Base-by-base conservation (phyloP, 2,888 invertebrate genomes). In the Sphaerophoria rueppellii region DNA sequence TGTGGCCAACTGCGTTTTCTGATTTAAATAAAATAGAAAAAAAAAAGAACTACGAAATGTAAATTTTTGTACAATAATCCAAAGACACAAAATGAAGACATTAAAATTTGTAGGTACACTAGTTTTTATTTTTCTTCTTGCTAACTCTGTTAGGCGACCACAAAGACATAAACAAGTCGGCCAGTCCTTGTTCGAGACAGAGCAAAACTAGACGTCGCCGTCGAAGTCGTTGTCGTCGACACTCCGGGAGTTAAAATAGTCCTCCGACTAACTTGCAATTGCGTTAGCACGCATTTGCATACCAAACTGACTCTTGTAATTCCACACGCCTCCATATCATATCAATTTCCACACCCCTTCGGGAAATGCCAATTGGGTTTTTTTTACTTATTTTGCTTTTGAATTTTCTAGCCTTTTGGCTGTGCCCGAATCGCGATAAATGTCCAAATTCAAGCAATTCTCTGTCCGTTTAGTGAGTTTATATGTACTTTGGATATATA, bases 241-340 rank as follows among this genome's bases (percentile, higher is more conserved):
- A 61, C 37, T 35, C 69, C 14, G 46, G 70, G 65, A 71, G 65
- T 50, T 24, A 24, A 12, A 37, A 61, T 57, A 72, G 58, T 43
- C 61, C 69, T 69, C 73, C 76, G 72, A 81, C 76, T 57, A 76
- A 72, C 76, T 81, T 76, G 76, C 76, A 85, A 85, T 80, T 85
- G 85, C 85, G 80, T 85, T 85, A 80, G 76, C 80, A 80, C 85
- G 85, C 85, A 81, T 85, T 85, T 85, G 76, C 80, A 85, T 85
- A 77, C 77, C 72, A 70, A 24, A 24, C 1, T 2, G 24, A 54
- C 32, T 7, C 24, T 46, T 4, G 14, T 14, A 34, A n/a, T 37
- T 72, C 63, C 82, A 65, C 57, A 73, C 82, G 48, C 63, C 24
- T 24, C 24, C 24, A 24, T 24, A 24, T 24, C 24, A 24, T 24